Evolutionary conservation across 53 echinoderm and acorn worm species (phyloP), one percentile per base, ranked within the genome.

Genomic region (Arbacia lixula): DNA sequence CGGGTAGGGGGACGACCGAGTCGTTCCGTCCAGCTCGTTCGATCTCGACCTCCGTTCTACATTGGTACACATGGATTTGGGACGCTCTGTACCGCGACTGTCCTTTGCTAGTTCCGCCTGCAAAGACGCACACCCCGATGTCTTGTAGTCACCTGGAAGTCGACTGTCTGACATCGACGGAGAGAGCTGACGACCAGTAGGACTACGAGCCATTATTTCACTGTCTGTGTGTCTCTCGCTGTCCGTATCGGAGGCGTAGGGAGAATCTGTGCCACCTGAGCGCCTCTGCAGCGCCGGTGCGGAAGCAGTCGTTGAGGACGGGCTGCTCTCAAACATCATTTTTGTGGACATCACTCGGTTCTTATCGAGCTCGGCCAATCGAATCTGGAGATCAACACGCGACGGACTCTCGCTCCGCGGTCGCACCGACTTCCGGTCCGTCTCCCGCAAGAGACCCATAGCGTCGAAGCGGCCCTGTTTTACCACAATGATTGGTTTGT

Each of bases 401-500:
- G 89, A 88, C 1, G 88, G 86, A 22, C 86, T 72, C 29, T 85
- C 83, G 36, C 86, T 86, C 4, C 79, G 86, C 26, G 64, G 61
- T 65, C 85, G 86, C 21, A 86, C 46, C 27, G 87, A 54, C 60
- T 93, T 97, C 25, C 85, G 90, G 12, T 94, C 94, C 29, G 97
- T 97, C 71, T 93, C 91, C 30, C 94, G 91, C 36, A 97, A 88
- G 72, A 93, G 65, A 12, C 93, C 89, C 80, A 87, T 86, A 2
- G 87, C 93, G 63, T 91, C 93, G 42, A 94, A 97, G 5, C 93
- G 90, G 24, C 97, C 97, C 16, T 87, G 90, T 57, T 65, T 85
- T 24, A 90, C 91, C n/a, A 89, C 52, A 1, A 90, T 78, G 11
- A 60, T 62, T 6, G 91, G 88, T 62, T 76, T 76, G 58, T 83